Evolutionary conservation across 2,113 vertebrate species (phyloP).

Genomic region (Sebastes fasciatus): DNA sequence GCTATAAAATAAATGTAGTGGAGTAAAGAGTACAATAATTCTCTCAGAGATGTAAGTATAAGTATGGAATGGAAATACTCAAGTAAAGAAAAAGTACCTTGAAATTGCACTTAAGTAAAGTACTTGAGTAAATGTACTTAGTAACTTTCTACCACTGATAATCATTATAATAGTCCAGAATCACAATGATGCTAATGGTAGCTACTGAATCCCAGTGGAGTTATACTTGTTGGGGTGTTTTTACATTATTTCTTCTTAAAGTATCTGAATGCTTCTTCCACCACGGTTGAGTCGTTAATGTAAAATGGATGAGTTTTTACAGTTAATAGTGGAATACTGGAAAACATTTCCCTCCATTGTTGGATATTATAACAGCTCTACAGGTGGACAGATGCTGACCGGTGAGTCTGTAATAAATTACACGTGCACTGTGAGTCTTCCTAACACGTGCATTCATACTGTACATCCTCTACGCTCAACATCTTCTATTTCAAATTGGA

Average conservation of each 20-base stretch:
- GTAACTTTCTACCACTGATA: no score
- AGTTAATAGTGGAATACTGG: neutral
- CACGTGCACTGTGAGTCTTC: no score
- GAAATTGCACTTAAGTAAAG: no score
- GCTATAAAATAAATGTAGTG: no score
- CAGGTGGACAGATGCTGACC: conserved; percentile 35
- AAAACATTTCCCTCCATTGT: neutral
- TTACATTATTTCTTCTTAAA: neutral
- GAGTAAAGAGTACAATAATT: no score
- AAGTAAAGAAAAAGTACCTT: no score
- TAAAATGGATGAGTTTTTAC: neutral
- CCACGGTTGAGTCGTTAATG: neutral
- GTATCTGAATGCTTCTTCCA: neutral
- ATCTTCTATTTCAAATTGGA: neutral
- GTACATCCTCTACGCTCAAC: neutral
- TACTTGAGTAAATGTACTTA: no score
- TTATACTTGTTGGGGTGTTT: neutral
- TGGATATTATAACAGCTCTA: conserved; percentile 16
- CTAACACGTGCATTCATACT: neutral
- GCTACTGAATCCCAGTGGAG: neutral
- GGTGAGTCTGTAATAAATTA: conserved; percentile 1
- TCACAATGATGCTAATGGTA: neutral
- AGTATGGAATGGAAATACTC: no score
- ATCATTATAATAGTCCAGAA: neutral
- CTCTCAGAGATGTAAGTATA: no score